phyloP scores from a whole-genome alignment of 2,888 invertebrate genomes.

The Lottia scabra region DNA sequence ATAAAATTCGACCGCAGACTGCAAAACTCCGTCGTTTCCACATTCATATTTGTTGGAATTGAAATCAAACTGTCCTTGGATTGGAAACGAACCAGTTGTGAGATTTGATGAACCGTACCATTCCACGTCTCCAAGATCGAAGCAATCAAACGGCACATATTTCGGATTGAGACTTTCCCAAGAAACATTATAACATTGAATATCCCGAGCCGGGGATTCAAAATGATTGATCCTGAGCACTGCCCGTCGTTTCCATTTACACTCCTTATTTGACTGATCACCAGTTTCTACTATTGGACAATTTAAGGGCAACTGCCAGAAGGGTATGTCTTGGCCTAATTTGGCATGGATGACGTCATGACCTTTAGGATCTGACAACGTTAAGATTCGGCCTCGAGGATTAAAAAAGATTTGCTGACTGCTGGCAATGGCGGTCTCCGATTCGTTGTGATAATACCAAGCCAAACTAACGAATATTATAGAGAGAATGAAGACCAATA shows the following conservation, averaged over 20 bases:
- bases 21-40: constrained; percentile 45
- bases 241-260: constrained; percentile 53
- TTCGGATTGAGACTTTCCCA: constrained; percentile 81
- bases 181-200: constrained; percentile 81
- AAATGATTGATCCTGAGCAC: constrained; percentile 46
- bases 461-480: constrained; percentile 48
- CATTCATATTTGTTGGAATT: constrained; percentile 38
- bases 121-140: constrained; percentile 64
- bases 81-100: constrained; percentile 36
- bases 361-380: constrained; percentile 33
- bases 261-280: constrained; percentile 47
- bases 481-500: constrained; percentile 44
- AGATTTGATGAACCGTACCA: constrained; percentile 61
- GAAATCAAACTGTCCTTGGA: constrained; percentile 41
- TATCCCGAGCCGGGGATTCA: constrained; percentile 10
- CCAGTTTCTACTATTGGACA: constrained; percentile 43
- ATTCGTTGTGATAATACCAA: constrained; percentile 49
- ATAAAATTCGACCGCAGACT: constrained; percentile 65
- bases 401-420: constrained; percentile 52
- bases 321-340: constrained; percentile 47
- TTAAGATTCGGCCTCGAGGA: constrained; percentile 38
- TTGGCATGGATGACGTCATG: constrained; percentile 35
- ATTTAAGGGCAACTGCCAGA: constrained; percentile 54
- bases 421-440: constrained; percentile 38
- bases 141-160: constrained; percentile 84